phyloP scores from a whole-genome alignment of 1,140 invertebrate species.

The Trichonephila clavata region DNA sequence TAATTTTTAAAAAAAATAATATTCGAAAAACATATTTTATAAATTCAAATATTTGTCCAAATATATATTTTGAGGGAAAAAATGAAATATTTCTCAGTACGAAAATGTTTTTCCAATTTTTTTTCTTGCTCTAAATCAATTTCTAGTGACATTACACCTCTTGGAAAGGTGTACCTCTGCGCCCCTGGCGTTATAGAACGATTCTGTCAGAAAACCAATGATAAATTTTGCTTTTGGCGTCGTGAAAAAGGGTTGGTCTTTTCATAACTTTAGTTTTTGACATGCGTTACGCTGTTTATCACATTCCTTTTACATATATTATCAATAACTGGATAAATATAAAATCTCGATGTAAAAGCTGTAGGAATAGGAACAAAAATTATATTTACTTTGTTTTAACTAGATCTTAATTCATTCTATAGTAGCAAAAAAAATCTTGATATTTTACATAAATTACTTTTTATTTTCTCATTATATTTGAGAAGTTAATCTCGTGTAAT shows the following conservation, averaged over 20 bases:
- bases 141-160: background rate
- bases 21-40: no score
- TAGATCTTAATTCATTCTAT: no score
- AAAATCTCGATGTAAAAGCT: background rate
- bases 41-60: no score
- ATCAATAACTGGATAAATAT: background rate
- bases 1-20: no score
- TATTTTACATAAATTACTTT: no score
- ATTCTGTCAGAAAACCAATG: background rate
- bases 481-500: no score
- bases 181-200: background rate
- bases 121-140: background rate
- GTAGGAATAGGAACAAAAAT: background rate
- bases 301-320: slow-evolving; percentile 4
- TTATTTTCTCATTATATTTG: no score
- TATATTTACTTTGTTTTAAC: no score
- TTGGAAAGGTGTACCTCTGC: background rate
- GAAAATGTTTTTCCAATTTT: background rate
- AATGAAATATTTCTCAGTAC: no score
- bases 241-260: background rate
- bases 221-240: slow-evolving; percentile 23
- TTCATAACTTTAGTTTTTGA: slow-evolving; percentile 9
- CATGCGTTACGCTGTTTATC: slow-evolving; percentile 1
- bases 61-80: no score
- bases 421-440: no score